Percentiles rank a stretch among this genome's conserved stretches.
Conservation (phyloP, 2,888 invertebrate genomes). For the Horisme vitalbata region DNA sequence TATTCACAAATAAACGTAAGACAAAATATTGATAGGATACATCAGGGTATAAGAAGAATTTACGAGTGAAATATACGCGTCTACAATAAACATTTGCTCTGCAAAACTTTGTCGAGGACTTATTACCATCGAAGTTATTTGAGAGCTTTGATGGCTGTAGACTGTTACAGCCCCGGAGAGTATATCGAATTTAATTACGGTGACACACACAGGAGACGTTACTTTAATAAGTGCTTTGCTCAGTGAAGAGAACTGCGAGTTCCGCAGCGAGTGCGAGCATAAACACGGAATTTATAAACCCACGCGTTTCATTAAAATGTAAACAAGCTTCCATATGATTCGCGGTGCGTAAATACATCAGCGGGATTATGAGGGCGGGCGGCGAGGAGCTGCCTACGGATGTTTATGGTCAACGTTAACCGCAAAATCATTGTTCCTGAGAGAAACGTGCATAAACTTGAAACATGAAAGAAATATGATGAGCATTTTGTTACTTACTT, state of each 20-base stretch:
- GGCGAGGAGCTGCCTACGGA: conserved; percentile 38
- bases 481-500: no score
- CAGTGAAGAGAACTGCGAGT: conserved; percentile 41
- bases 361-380: conserved; percentile 44
- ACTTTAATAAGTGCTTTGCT: conserved; percentile 41
- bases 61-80: conserved; percentile 25
- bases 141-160: conserved; percentile 23
- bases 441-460: conserved; percentile 31
- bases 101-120: conserved; percentile 23
- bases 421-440: conserved; percentile 53
- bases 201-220: conserved; percentile 39
- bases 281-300: conserved; percentile 58
- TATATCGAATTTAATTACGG: conserved; percentile 43
- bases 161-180: conserved; percentile 24
- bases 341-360: conserved; percentile 62
- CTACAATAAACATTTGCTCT: conserved; percentile 36
- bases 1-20: conserved; percentile 11
- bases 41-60: conserved; percentile 34
- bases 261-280: conserved; percentile 45
- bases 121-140: conserved; percentile 25
- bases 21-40: conserved; percentile 17
- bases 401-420: conserved; percentile 62
- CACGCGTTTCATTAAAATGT: conserved; percentile 70
- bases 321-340: conserved; percentile 68
- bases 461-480: not conserved